Base-by-base conservation (phyloP, 2,797 vertebrate species). In the Chloroceryle inda region DNA sequence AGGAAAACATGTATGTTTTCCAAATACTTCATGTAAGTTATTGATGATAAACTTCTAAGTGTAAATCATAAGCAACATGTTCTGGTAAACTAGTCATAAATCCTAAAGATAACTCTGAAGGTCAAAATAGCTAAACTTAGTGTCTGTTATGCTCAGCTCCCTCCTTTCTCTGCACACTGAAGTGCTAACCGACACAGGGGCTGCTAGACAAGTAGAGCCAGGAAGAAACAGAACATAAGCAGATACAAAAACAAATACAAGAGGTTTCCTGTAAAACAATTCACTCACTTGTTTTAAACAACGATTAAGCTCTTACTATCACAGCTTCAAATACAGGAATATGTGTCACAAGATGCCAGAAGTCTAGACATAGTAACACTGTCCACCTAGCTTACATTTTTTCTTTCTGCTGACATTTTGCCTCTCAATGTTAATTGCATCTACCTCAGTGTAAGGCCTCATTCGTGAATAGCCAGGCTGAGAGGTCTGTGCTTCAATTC, bases 61-160 rank as follows among this genome's bases (percentile, higher is more conserved):
- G 35, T 74, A 78, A 73, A 82, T 63, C 66, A 69, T 13, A 94
- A 80, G 22, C 47, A 76, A 55, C 20, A 16, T 50, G 35, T 83
- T 87, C 64, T 87, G 58, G 87, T 89, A 72, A 91, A 77, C 33
- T 29, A 85, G 49, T 44, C 64, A n/a, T 55, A 93, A 95, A 95
- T 82, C 49, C 56, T 68, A 56, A 93, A 87, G 84, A 68, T 74
- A 91, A 94, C 56, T 82, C 3, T 80, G 68, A 92, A 92, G 86
- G 64, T 80, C 71, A 91, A 89, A 94, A 85, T 10, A 84, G 63
- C 74, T 87, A 74, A 91, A 92, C 47, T 85, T 89, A 71, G 63
- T 52, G 77, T 59, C 49, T 71, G 44, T 37, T 73, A 20, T 4
- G 31, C 62, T 92, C 74, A 78, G 35, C 38, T 78, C 55, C 12